Conservation (phyloP, 1,140 invertebrate species). For the Babylonia areolata region DNA sequence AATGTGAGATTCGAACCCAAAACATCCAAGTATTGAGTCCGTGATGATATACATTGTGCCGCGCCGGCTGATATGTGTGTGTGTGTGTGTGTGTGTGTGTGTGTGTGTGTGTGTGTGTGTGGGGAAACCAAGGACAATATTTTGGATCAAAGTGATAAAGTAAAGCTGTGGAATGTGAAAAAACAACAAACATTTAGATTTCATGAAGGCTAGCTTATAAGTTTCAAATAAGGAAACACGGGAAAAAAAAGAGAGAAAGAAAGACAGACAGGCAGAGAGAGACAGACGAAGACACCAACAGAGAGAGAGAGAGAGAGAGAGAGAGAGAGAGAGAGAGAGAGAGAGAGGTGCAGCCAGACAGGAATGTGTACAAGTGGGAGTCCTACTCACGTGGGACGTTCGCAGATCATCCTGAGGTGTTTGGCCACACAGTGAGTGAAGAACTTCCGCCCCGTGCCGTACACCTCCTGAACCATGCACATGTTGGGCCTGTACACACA, state of each 20-base stretch:
- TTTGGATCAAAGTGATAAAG: too few species aligned
- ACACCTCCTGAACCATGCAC: conserved; percentile 59
- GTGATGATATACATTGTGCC: too few species aligned
- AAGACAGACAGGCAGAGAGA: not conserved
- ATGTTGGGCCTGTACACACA: conserved; percentile 56
- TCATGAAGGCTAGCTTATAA: too few species aligned
- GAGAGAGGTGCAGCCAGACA: too few species aligned
- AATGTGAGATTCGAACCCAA: too few species aligned
- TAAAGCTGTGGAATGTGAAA: too few species aligned
- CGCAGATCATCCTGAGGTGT: conserved; percentile 56
- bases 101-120: too few species aligned
- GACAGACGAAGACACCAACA: not conserved
- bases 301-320: not conserved
- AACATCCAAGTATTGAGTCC: too few species aligned
- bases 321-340: not conserved
- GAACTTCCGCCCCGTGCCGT: conserved; percentile 52
- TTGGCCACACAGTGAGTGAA: conserved; percentile 59
- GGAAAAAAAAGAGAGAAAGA: not conserved
- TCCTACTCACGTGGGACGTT: conserved; percentile 59
- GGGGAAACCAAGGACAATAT: not conserved
- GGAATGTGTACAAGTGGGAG: too few species aligned
- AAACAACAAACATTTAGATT: too few species aligned
- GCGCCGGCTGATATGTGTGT: too few species aligned
- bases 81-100: too few species aligned
- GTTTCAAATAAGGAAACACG: not conserved